Conservation (phyloP, 2,113 vertebrate genomes). For the Calonectris borealis region DNA sequence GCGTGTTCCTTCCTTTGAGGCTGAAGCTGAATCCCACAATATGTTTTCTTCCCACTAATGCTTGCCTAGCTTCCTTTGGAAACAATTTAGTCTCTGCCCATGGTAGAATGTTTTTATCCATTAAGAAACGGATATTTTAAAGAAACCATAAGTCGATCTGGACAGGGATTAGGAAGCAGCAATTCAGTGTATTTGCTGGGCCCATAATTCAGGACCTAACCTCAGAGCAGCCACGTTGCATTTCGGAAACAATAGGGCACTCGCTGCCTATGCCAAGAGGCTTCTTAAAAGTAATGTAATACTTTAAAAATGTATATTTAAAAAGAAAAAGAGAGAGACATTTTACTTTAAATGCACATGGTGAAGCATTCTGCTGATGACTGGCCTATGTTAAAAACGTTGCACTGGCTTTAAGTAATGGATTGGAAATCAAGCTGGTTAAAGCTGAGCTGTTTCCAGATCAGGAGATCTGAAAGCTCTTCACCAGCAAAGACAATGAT, state of each 20-base stretch:
- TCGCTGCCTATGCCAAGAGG: slow-evolving; percentile 40
- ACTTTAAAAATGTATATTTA: slow-evolving; percentile 53
- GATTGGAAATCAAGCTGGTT: not conserved
- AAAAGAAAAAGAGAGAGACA: not conserved
- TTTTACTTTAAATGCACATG: not conserved
- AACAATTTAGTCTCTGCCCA: slow-evolving; percentile 58
- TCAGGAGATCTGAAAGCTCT: not conserved
- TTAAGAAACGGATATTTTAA: slow-evolving; percentile 70
- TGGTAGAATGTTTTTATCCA: slow-evolving; percentile 62
- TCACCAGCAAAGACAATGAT: not conserved
- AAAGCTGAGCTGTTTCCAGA: not conserved
- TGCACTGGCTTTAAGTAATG: not conserved
- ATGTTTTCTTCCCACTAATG: slow-evolving; percentile 60
- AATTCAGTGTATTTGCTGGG: slow-evolving; percentile 53
- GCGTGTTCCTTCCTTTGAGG: slow-evolving; percentile 55
- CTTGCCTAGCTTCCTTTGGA: slow-evolving; percentile 67
- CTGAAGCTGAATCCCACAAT: slow-evolving; percentile 44
- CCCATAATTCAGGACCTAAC: slow-evolving; percentile 62
- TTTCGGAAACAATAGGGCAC: slow-evolving; percentile 56
- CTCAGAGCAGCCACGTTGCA: slow-evolving; percentile 66
- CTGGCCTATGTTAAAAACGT: not conserved
- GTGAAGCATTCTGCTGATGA: slow-evolving; percentile 1
- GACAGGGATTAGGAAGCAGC: slow-evolving; percentile 56
- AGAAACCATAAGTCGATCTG: slow-evolving; percentile 64
- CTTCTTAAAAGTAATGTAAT: slow-evolving; percentile 61